Evolutionary conservation across 2,113 vertebrate genomes (phyloP).

Genomic region (Brachyhypopomus occidentalis): DNA sequence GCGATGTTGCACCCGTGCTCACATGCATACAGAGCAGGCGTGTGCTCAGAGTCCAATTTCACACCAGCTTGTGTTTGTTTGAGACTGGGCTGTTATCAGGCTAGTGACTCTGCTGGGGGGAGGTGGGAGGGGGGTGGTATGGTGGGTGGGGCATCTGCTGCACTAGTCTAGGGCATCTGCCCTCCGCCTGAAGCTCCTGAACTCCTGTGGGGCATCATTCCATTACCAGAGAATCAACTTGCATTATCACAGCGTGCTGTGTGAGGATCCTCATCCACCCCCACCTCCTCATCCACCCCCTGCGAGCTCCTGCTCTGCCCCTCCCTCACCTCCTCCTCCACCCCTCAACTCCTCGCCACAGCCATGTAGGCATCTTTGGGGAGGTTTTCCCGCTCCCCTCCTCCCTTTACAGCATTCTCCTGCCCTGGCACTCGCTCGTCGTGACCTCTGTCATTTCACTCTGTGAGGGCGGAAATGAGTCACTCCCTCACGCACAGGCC

Average conservation of each 20-base stretch:
- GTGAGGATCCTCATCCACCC: slow-evolving; percentile 18
- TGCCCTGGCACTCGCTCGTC: slow-evolving; percentile 14
- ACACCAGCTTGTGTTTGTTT: too few relatives aligned
- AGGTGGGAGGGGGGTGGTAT: too few relatives aligned
- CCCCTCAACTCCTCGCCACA: background rate
- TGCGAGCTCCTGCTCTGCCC: slow-evolving; percentile 4
- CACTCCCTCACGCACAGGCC: slow-evolving; percentile 26
- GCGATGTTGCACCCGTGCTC: background rate
- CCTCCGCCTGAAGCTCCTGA: background rate
- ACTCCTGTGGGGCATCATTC: background rate
- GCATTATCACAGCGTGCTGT: too few relatives aligned
- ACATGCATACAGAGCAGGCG: too few relatives aligned
- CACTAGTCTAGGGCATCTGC: background rate
- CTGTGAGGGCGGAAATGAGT: slow-evolving; percentile 54
- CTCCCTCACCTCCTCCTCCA: background rate
- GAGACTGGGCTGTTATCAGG: too few relatives aligned
- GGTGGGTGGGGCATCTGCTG: too few relatives aligned
- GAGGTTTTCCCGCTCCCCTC: background rate
- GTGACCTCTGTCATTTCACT: slow-evolving; percentile 58
- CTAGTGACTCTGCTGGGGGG: too few relatives aligned
- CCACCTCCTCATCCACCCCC: background rate
- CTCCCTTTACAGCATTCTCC: slow-evolving; percentile 8
- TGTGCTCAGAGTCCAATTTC: too few relatives aligned
- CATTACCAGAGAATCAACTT: background rate
- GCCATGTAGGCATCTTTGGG: background rate